Evolutionary conservation across 2,888 invertebrate genomes (phyloP).

Genomic region (Phasia obesa): DNA sequence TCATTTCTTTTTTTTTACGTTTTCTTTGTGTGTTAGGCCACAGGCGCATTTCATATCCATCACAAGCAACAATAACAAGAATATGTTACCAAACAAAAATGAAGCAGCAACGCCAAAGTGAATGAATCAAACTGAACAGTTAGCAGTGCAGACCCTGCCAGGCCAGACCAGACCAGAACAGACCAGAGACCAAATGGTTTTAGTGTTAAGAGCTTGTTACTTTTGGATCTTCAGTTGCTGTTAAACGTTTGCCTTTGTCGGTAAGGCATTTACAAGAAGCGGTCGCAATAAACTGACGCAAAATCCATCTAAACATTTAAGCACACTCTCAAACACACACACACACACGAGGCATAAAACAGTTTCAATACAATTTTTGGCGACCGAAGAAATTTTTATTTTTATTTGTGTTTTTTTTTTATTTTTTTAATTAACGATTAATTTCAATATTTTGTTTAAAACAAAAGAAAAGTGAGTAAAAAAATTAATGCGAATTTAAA

Average conservation of each 20-base stretch:
- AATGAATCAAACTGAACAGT: constrained; percentile 30
- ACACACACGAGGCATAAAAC: constrained; percentile 5
- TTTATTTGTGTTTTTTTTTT: not conserved
- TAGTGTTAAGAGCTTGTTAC: constrained; percentile 70
- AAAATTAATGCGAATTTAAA: not conserved
- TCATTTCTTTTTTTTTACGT: constrained; percentile 5
- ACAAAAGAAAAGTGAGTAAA: constrained; percentile 48
- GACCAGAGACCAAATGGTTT: constrained; percentile 64
- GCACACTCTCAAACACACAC: not conserved
- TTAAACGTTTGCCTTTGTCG: constrained; percentile 74
- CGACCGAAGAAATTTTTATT: constrained; percentile 44
- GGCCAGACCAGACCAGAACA: constrained; percentile 31
- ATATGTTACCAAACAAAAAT: constrained; percentile 51
- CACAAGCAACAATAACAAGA: constrained; percentile 35
- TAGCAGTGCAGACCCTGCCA: constrained; percentile 41
- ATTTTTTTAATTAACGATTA: constrained; percentile 26
- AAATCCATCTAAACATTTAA: too few species aligned
- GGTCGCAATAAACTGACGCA: constrained; percentile 28
- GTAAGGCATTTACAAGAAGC: constrained; percentile 70
- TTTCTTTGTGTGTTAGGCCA: constrained; percentile 53
- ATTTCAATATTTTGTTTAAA: constrained; percentile 3
- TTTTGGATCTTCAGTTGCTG: constrained; percentile 74
- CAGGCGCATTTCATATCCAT: constrained; percentile 62
- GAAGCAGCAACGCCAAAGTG: constrained; percentile 29
- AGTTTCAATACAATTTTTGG: constrained; percentile 32